phyloP scores from a whole-genome alignment of 2,888 invertebrate species.

The Andrena bucephala region DNA sequence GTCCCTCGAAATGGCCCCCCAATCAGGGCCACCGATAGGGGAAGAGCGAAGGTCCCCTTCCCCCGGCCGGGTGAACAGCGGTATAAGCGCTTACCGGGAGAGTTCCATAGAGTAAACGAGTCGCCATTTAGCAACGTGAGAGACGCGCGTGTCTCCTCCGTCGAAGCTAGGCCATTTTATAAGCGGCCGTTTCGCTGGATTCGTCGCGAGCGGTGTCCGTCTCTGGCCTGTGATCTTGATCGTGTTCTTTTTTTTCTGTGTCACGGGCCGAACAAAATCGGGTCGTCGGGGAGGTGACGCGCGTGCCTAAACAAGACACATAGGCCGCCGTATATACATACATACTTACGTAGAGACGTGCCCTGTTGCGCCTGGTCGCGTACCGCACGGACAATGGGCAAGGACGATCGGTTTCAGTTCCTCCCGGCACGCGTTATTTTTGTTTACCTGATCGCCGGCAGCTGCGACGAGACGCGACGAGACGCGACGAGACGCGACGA shows the following conservation, averaged over 20 bases:
- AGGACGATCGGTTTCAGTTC: constrained; percentile 60
- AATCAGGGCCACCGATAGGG: constrained; percentile 61
- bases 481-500: background rate
- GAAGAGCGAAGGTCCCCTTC: constrained; percentile 55
- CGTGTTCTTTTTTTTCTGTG: constrained; percentile 60
- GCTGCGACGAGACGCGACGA: constrained; percentile 6
- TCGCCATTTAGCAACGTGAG: constrained; percentile 68
- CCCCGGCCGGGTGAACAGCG: constrained; percentile 53
- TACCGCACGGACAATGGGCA: constrained; percentile 57
- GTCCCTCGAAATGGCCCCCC: constrained; percentile 40
- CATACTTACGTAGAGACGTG: background rate
- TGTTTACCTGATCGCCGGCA: constrained; percentile 52
- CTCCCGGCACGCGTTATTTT: constrained; percentile 41
- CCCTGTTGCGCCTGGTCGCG: constrained; percentile 18
- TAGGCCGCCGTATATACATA: too few species aligned
- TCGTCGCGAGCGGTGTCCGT: background rate
- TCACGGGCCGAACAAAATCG: constrained; percentile 58
- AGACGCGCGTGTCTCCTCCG: constrained; percentile 36
- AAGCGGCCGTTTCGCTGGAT: background rate
- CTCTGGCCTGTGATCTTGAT: constrained; percentile 58
- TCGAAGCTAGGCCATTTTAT: constrained; percentile 1
- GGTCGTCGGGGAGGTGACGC: constrained; percentile 39
- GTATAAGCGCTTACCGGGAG: constrained; percentile 68
- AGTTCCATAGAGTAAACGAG: constrained; percentile 68
- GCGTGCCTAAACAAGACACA: constrained; percentile 32